A percentile compares a stretch with the other conserved stretches of the same genome.
These are phyloP conservation scores for Drosophila fulvimacula DNA, from an alignment of 2,888 invertebrate genomes.

Conservation along the genomic window DNA sequence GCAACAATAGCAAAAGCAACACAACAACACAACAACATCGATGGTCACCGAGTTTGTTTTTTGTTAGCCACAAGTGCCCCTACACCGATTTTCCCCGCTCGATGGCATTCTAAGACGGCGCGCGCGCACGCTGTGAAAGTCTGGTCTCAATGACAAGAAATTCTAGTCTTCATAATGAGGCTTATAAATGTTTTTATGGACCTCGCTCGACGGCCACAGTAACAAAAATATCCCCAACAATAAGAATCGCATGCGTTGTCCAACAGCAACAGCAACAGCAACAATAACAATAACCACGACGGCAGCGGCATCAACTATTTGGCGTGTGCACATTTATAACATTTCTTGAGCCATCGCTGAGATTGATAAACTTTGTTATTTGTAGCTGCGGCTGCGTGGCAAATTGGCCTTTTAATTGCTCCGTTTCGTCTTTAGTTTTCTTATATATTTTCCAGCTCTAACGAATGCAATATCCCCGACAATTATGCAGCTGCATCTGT, in stretches of 20 bases:
- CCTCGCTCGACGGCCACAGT: slow-evolving; percentile 56
- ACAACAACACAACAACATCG: slow-evolving; percentile 44
- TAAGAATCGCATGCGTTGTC: slow-evolving; percentile 27
- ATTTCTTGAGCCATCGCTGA: slow-evolving; percentile 67
- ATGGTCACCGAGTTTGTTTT: slow-evolving; percentile 43
- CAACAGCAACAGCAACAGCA: slow-evolving; percentile 13
- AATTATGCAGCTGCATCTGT: slow-evolving; percentile 35
- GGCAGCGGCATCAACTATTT: slow-evolving; percentile 59
- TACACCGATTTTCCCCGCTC: background rate
- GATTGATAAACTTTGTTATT: slow-evolving; percentile 51
- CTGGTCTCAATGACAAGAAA: slow-evolving; percentile 73
- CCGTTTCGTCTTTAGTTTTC: slow-evolving; percentile 33
- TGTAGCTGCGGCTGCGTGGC: slow-evolving; percentile 51
- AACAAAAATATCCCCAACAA: slow-evolving; percentile 50
- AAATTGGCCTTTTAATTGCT: slow-evolving; percentile 71
- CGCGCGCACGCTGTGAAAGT: slow-evolving; percentile 68
- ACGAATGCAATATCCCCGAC: slow-evolving; percentile 25
- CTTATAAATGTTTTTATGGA: slow-evolving; percentile 79
- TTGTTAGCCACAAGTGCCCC: slow-evolving; percentile 9
- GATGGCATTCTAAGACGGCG: slow-evolving; percentile 57
- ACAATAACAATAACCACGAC: slow-evolving; percentile 14
- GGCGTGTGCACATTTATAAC: slow-evolving; percentile 79
- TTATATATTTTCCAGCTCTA: slow-evolving; percentile 10
- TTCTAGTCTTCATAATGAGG: slow-evolving; percentile 79
- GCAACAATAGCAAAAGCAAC: slow-evolving; percentile 52